These are phyloP conservation scores for Orchestia grillus DNA, from an alignment of 1,140 invertebrate species.

Conservation along the genomic window DNA sequence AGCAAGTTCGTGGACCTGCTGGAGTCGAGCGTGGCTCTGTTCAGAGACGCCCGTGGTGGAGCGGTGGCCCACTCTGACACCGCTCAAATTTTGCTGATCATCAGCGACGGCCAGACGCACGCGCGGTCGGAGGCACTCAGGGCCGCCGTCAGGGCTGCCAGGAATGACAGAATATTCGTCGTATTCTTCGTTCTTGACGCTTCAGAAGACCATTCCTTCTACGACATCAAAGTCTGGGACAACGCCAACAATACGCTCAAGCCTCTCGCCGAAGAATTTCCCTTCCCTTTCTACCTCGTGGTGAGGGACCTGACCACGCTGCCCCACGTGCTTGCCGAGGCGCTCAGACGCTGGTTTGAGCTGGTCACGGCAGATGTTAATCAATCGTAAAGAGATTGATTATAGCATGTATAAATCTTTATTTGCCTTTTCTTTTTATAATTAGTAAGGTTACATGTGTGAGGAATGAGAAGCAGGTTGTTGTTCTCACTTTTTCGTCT, in stretches of 20 bases:
- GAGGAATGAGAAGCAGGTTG: too few relatives aligned
- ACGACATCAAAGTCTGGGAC: slow-evolving; percentile 84
- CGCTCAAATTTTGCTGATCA: slow-evolving; percentile 90
- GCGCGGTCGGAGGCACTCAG: slow-evolving; percentile 77
- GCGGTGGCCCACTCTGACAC: slow-evolving; percentile 74
- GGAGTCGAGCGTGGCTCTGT: slow-evolving; percentile 82
- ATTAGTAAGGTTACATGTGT: too few relatives aligned
- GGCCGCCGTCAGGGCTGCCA: slow-evolving; percentile 84
- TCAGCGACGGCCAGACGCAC: slow-evolving; percentile 88
- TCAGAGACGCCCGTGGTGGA: slow-evolving; percentile 71
- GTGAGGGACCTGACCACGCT: slow-evolving; percentile 88
- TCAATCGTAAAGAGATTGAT: background rate
- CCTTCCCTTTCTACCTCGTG: slow-evolving; percentile 98
- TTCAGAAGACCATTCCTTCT: slow-evolving; percentile 81
- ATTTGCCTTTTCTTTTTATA: too few relatives aligned
- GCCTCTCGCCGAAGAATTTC: slow-evolving; percentile 91
- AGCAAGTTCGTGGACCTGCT: slow-evolving; percentile 86
- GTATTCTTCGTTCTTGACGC: slow-evolving; percentile 97
- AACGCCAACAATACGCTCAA: slow-evolving; percentile 81
- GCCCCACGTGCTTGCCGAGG: slow-evolving; percentile 92
- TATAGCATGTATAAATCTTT: too few relatives aligned
- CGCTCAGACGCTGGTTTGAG: slow-evolving; percentile 98
- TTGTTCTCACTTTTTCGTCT: too few relatives aligned
- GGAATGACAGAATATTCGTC: slow-evolving; percentile 87
- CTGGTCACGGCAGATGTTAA: slow-evolving; percentile 78